A percentile compares a stretch with the other conserved stretches of the same genome.
Conservation (phyloP, 2,113 vertebrate genomes). For the Myotis lucifugus region DNA sequence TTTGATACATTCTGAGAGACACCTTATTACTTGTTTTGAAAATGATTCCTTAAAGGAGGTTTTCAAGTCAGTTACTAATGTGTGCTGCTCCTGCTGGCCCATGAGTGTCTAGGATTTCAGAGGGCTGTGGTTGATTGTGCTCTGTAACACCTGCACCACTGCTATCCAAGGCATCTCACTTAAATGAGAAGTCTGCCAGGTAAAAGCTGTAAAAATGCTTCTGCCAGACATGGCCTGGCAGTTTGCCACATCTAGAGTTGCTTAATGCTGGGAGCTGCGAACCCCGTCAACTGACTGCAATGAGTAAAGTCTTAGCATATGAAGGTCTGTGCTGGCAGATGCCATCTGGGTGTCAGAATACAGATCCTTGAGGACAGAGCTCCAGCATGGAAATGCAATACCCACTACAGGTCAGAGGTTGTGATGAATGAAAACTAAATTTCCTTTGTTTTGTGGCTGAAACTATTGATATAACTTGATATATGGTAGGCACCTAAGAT, state of each 20-base stretch:
- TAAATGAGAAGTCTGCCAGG: not conserved
- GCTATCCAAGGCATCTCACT: not conserved
- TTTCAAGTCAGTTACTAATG: not conserved
- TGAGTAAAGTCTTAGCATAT: not conserved
- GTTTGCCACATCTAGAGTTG: not conserved
- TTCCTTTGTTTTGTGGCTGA: not conserved
- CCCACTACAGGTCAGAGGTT: not conserved
- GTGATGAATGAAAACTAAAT: not conserved
- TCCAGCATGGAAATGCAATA: not conserved
- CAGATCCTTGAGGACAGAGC: not conserved
- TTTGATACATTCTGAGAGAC: not conserved
- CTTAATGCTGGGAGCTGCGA: not conserved
- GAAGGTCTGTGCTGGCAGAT: conserved; percentile 12
- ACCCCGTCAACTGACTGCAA: not conserved
- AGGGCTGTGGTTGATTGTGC: not conserved
- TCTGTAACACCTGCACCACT: not conserved
- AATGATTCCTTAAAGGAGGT: not conserved
- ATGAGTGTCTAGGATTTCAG: not conserved
- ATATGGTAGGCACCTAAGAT: not conserved
- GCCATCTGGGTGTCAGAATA: not conserved
- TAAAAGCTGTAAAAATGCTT: not conserved
- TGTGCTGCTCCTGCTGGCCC: not conserved
- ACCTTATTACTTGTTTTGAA: not conserved
- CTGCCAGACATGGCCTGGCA: not conserved
- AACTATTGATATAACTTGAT: not conserved